A percentile compares a stretch with the other conserved stretches of the same genome.
These are phyloP conservation scores for Hemithea aestivaria DNA, from an alignment of 2,888 invertebrate species.

Conservation along the genomic window DNA sequence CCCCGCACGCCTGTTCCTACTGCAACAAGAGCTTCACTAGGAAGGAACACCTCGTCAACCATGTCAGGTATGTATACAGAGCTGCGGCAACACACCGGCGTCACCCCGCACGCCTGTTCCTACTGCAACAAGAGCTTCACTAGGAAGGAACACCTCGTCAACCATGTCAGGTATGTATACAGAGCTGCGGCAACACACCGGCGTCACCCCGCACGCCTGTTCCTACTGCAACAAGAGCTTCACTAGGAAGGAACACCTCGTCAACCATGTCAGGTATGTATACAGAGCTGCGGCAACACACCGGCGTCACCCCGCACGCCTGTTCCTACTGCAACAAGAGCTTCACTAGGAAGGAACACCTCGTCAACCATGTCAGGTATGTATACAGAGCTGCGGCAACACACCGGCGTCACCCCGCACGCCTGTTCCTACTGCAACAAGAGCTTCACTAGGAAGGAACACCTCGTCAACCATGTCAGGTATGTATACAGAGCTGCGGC, in stretches of 20 bases:
- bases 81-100: slow-evolving; percentile 86
- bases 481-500: too few species aligned
- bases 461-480: slow-evolving; percentile 92
- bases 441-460: slow-evolving; percentile 88
- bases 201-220: slow-evolving; percentile 85
- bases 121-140: slow-evolving; percentile 85
- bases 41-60: slow-evolving; percentile 93
- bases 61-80: too few species aligned
- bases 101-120: slow-evolving; percentile 84
- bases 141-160: slow-evolving; percentile 92
- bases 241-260: slow-evolving; percentile 92
- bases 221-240: slow-evolving; percentile 83
- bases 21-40: slow-evolving; percentile 85
- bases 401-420: slow-evolving; percentile 84
- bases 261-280: too few species aligned
- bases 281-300: slow-evolving; percentile 87
- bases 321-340: slow-evolving; percentile 85
- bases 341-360: slow-evolving; percentile 90
- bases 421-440: slow-evolving; percentile 85
- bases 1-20: slow-evolving; percentile 84
- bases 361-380: slow-evolving; percentile 92
- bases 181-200: slow-evolving; percentile 86
- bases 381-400: slow-evolving; percentile 88
- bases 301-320: slow-evolving; percentile 84
- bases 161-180: too few species aligned